Base-by-base conservation (phyloP, 2,888 invertebrate genomes). In the Euproctis similis region DNA sequence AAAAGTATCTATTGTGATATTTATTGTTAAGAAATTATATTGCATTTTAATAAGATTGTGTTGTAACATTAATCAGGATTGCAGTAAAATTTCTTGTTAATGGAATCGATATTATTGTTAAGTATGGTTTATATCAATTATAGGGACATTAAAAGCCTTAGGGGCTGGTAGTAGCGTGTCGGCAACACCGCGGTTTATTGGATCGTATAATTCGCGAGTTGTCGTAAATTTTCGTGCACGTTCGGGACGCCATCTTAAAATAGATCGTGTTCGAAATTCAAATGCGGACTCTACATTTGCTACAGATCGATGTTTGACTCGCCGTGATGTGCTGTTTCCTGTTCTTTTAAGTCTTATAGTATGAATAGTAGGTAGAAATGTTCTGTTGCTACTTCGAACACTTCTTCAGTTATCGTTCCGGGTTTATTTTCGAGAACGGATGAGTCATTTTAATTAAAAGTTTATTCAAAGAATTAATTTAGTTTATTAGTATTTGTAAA, bases 191-290 rank as follows among this genome's bases (percentile, higher is more conserved):
- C 52, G 51, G 71, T 76, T 72, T 14, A 14, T 14, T 75, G 66
- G 51, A 57, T 55, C 57, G 63, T 66, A 55, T 72, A 72, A 73
- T 65, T 75, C 59, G 69, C 65, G 53, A 65, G 60, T 61, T 43
- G 51, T 63, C 69, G 67, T 72, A 67, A 72, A 72, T 55, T 53
- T 47, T 59, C 60, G 56, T 51, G 42, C 40, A 44, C 40, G 54
- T 51, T 66, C 63, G 57, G 57, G 63, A 57, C 63, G 61, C 62
- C 63, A 63, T 69, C 61, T 70, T 67, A 64, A 70, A 70, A 68
- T 72, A 73, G 64, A 59, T 58, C 47, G 50, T 43, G 54, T 61
- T 60, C 55, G 49, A 65, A 67, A 55, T 56, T 55, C 42, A 53
- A 46, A 57, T 44, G 46, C 41, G 46, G 43, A 51, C 44, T 51